Evolutionary conservation across 1,140 invertebrate genomes (phyloP).

Genomic region (Drosophila pachea): DNA sequence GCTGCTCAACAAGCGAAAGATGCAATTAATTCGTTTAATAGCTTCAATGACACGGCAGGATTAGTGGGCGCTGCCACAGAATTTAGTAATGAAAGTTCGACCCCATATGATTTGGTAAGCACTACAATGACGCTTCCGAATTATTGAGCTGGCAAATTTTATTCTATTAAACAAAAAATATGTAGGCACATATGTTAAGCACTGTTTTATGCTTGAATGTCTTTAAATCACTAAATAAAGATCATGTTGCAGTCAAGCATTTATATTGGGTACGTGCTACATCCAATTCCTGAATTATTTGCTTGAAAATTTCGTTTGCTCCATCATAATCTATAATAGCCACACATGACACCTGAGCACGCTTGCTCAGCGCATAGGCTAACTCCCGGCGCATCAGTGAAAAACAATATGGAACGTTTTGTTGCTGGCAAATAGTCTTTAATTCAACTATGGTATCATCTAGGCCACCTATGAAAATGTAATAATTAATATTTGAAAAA

Average conservation of each 20-base stretch:
- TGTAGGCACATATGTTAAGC: conserved; percentile 37
- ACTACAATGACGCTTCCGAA: conserved; percentile 53
- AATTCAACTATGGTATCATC: conserved; percentile 60
- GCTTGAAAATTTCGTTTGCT: conserved; percentile 45
- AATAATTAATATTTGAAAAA: not conserved
- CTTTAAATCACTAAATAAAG: conserved; percentile 46
- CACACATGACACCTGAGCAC: conserved; percentile 68
- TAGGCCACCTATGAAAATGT: conserved; percentile 45
- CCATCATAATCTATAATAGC: conserved; percentile 73
- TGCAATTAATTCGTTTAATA: conserved; percentile 62
- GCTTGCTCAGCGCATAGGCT: conserved; percentile 63
- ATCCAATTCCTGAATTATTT: conserved; percentile 52
- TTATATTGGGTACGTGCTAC: conserved; percentile 51
- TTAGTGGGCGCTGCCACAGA: conserved; percentile 59
- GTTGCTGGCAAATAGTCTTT: conserved; percentile 58
- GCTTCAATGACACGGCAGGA: conserved; percentile 61
- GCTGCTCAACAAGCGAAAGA: conserved; percentile 77
- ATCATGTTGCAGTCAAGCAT: conserved; percentile 45
- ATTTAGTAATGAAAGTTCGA: conserved; percentile 47
- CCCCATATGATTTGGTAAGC: conserved; percentile 41
- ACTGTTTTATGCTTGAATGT: conserved; percentile 19
- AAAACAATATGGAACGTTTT: conserved; percentile 65
- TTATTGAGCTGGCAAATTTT: conserved; percentile 11
- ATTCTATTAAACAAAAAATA: not conserved
- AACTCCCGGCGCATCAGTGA: conserved; percentile 58